Percentiles rank a stretch among this genome's conserved stretches.
phyloP scores from a whole-genome alignment of 2,797 vertebrate species.

The Pangasius krempfi region DNA sequence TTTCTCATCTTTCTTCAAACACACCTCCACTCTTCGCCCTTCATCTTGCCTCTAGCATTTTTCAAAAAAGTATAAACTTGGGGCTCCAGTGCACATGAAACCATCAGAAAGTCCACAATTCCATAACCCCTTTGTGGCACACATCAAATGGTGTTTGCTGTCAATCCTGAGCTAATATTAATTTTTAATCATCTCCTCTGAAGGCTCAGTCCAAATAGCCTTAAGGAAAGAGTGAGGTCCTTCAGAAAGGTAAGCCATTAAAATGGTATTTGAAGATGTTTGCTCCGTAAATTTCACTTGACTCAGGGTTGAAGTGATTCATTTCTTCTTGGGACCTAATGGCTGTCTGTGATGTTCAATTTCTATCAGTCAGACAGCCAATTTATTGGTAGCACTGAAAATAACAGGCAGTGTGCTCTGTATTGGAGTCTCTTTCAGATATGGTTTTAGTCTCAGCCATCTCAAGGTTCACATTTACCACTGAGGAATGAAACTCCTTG shows the following conservation, averaged over 20 bases:
- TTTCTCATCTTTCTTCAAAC: conserved; percentile 60
- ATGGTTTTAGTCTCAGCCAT: conserved; percentile 64
- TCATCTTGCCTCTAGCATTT: conserved; percentile 64
- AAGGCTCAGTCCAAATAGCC: conserved; percentile 79
- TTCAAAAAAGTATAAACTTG: conserved; percentile 73
- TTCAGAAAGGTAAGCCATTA: conserved; percentile 77
- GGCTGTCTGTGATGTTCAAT: conserved; percentile 65
- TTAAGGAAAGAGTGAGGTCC: conserved; percentile 69
- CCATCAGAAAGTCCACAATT: conserved; percentile 73
- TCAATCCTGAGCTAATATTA: conserved; percentile 82
- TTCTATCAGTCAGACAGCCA: conserved; percentile 77
- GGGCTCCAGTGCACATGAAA: conserved; percentile 73
- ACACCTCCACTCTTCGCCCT: conserved; percentile 64
- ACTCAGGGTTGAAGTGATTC: conserved; percentile 69
- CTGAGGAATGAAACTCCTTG: conserved; percentile 62
- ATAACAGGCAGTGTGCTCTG: conserved; percentile 68
- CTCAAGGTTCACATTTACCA: conserved; percentile 69
- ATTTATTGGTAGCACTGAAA: conserved; percentile 74
- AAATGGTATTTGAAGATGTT: conserved; percentile 74
- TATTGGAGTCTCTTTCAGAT: conserved; percentile 68
- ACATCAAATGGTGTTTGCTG: conserved; percentile 83
- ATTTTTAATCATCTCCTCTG: conserved; percentile 82
- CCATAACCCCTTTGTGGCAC: conserved; percentile 76
- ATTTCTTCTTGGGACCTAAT: conserved; percentile 66
- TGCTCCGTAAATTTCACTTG: conserved; percentile 75